Conservation (phyloP, 2,888 invertebrate species). For the Drosophila vallismaia region DNA sequence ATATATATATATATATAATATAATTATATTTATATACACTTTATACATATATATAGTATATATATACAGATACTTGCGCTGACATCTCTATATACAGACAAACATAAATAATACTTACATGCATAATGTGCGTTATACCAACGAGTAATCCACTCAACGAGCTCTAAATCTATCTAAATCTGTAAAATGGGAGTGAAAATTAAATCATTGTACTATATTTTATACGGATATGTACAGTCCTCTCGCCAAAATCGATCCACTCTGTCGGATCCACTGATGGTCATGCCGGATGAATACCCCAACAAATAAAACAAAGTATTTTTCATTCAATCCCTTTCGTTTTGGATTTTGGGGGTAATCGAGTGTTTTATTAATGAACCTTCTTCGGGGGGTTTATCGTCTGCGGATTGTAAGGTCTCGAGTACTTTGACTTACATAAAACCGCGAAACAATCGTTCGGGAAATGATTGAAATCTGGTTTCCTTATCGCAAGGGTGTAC, state of each 20-base stretch:
- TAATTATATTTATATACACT: slow-evolving; percentile 47
- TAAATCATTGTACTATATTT: slow-evolving; percentile 39
- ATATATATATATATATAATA: slow-evolving; percentile 42
- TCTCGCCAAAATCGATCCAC: slow-evolving; percentile 1
- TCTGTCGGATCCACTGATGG: neutral
- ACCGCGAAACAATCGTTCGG: neutral
- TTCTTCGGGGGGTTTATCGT: too few relatives aligned
- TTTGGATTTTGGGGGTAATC: too few relatives aligned
- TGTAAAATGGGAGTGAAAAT: slow-evolving; percentile 69
- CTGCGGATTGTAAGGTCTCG: neutral
- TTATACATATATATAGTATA: slow-evolving; percentile 43
- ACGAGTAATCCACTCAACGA: slow-evolving; percentile 52
- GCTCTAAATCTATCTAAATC: slow-evolving; percentile 62
- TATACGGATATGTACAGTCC: slow-evolving; percentile 24
- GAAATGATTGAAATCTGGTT: slow-evolving; percentile 1
- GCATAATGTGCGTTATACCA: slow-evolving; percentile 73
- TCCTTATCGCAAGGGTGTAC: slow-evolving; percentile 5
- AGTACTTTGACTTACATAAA: slow-evolving; percentile 7
- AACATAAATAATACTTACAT: slow-evolving; percentile 50
- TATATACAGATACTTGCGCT: slow-evolving; percentile 40
- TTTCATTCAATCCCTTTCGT: neutral
- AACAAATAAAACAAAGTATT: neutral
- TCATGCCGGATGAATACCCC: slow-evolving; percentile 1
- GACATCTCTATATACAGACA: slow-evolving; percentile 37
- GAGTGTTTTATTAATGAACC: neutral